Evolutionary conservation across 2,113 vertebrate genomes (phyloP).

Genomic region (Alosa alosa): DNA sequence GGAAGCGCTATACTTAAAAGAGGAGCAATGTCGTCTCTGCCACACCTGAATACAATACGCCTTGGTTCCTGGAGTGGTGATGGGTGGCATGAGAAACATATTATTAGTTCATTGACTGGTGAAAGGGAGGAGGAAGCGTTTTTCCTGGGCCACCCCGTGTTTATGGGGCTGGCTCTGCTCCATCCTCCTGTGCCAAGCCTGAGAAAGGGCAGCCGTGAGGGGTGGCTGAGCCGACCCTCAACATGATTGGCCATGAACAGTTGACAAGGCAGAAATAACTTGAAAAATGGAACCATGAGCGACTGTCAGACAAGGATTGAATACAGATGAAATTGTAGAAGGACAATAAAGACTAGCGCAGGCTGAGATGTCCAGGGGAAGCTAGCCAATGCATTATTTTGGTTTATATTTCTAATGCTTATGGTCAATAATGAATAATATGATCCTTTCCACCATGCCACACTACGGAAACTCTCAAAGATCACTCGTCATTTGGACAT

Average conservation of each 20-base stretch:
- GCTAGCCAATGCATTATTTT: no score
- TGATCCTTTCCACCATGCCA: no score
- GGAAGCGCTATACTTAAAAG: background rate
- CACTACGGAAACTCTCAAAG: no score
- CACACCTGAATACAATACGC: background rate
- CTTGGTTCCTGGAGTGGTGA: background rate
- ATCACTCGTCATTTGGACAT: no score
- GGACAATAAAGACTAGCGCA: background rate
- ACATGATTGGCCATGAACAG: background rate
- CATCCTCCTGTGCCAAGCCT: background rate
- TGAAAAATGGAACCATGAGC: background rate
- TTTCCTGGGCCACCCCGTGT: background rate
- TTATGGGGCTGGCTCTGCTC: background rate
- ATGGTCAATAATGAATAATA: background rate
- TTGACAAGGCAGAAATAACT: background rate
- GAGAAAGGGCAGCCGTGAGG: background rate
- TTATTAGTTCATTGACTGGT: background rate
- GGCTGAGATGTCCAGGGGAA: background rate
- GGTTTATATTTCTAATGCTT: background rate
- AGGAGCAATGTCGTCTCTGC: no score
- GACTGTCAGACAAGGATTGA: background rate
- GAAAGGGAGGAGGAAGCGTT: background rate
- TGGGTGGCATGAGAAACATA: background rate
- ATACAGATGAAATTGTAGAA: background rate
- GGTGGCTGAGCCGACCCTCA: background rate